phyloP scores from a whole-genome alignment of 2,888 invertebrate genomes.

The Conistra vaccinii region DNA sequence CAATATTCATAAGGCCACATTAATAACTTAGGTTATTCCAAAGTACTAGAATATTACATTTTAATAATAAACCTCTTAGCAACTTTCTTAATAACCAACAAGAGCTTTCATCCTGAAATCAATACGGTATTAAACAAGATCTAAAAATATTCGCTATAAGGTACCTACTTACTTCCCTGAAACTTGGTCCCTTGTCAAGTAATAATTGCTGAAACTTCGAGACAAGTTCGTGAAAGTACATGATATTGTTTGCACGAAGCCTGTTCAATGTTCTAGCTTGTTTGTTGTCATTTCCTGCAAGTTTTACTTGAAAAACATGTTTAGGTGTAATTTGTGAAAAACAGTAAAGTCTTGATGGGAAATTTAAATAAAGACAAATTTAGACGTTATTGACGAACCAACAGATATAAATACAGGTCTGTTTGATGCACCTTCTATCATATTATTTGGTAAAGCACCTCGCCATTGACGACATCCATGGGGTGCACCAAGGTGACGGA shows the following conservation, averaged over 20 bases:
- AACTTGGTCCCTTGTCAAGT: slow-evolving; percentile 59
- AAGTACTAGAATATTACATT: slow-evolving; percentile 3
- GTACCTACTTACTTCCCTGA: slow-evolving; percentile 4
- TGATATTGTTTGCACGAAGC: slow-evolving; percentile 59
- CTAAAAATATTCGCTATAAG: slow-evolving; percentile 54
- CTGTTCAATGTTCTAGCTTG: slow-evolving; percentile 53
- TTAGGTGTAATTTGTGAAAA: slow-evolving; percentile 36
- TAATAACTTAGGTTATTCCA: neutral
- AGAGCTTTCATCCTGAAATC: slow-evolving; percentile 33
- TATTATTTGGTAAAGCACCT: neutral
- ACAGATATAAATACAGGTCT: too few relatives aligned
- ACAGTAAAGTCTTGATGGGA: neutral
- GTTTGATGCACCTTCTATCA: neutral
- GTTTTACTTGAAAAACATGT: slow-evolving; percentile 44
- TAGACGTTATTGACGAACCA: neutral
- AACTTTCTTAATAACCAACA: slow-evolving; percentile 41
- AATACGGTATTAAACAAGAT: slow-evolving; percentile 53
- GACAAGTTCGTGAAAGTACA: slow-evolving; percentile 57
- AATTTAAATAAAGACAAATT: neutral
- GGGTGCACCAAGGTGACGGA: neutral
- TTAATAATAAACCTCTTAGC: slow-evolving; percentile 15
- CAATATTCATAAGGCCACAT: neutral
- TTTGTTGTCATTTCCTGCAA: slow-evolving; percentile 54
- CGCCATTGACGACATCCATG: neutral
- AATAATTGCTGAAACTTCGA: slow-evolving; percentile 58